A percentile compares a stretch with the other conserved stretches of the same genome.
Evolutionary conservation across 1,140 invertebrate species (phyloP).

Genomic region (Ctenoplectra terminalis): DNA sequence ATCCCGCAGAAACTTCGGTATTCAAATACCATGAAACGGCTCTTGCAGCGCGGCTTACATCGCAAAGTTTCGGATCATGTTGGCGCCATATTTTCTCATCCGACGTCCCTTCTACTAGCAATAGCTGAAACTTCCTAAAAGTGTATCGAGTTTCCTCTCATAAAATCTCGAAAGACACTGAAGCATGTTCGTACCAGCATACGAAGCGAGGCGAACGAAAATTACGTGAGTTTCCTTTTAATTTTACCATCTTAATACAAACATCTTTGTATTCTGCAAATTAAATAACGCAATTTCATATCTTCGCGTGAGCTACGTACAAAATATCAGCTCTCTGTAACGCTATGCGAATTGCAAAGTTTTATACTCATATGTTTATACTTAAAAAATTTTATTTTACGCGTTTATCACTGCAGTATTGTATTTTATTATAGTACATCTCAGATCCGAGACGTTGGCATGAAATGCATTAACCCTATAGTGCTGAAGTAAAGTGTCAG

Average conservation of each 20-base stretch:
- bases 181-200: neutral
- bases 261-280: neutral
- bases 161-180: neutral
- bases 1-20: neutral
- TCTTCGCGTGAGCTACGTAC: too few species aligned
- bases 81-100: constrained; percentile 26
- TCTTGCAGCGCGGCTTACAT: constrained; percentile 17
- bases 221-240: constrained; percentile 25
- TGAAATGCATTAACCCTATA: too few species aligned
- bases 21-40: constrained; percentile 1
- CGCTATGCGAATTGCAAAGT: too few species aligned
- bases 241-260: constrained; percentile 35
- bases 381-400: too few species aligned
- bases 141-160: neutral
- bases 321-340: too few species aligned
- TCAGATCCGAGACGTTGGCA: too few species aligned
- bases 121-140: neutral
- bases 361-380: too few species aligned
- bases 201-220: neutral
- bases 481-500: too few species aligned
- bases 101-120: neutral
- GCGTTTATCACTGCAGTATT: too few species aligned
- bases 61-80: constrained; percentile 19
- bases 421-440: too few species aligned
- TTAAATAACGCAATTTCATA: constrained; percentile 56